phyloP scores from a whole-genome alignment of 2,888 invertebrate species.

The Platypus cylindrus region DNA sequence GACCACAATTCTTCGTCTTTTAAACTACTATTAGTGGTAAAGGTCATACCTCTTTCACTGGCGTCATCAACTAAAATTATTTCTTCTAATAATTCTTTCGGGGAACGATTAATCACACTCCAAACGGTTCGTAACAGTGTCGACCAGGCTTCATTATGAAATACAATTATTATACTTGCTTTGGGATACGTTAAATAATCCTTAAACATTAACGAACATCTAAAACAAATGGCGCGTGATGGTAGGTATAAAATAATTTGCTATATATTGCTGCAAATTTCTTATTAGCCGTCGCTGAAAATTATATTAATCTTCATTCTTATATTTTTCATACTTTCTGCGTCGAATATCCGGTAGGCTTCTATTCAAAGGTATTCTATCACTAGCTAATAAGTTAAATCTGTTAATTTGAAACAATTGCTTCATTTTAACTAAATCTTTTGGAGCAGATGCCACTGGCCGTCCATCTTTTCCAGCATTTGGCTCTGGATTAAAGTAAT shows the following conservation, averaged over 20 bases:
- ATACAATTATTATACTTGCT: slow-evolving; percentile 89
- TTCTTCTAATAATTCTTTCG: slow-evolving; percentile 60
- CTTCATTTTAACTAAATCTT: slow-evolving; percentile 63
- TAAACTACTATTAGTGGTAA: background rate
- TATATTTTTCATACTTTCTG: too few species aligned
- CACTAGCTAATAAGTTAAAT: slow-evolving; percentile 80
- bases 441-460: slow-evolving; percentile 63
- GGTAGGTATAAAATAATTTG: background rate
- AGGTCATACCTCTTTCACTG: slow-evolving; percentile 59
- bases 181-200: slow-evolving; percentile 57
- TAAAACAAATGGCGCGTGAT: slow-evolving; percentile 33
- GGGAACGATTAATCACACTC: slow-evolving; percentile 85
- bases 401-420: slow-evolving; percentile 72
- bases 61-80: slow-evolving; percentile 84
- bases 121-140: slow-evolving; percentile 88
- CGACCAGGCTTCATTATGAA: slow-evolving; percentile 99
- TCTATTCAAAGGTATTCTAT: slow-evolving; percentile 75
- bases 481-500: slow-evolving; percentile 61
- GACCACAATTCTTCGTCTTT: too few species aligned
- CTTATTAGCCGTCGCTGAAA: too few species aligned
- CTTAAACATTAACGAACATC: slow-evolving; percentile 49
- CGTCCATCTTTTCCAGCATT: slow-evolving; percentile 68
- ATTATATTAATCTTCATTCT: too few species aligned
- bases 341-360: slow-evolving; percentile 74
- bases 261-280: too few species aligned